Evolutionary conservation across 2,797 vertebrate species (phyloP).

Genomic region (Centropyge bicolor): DNA sequence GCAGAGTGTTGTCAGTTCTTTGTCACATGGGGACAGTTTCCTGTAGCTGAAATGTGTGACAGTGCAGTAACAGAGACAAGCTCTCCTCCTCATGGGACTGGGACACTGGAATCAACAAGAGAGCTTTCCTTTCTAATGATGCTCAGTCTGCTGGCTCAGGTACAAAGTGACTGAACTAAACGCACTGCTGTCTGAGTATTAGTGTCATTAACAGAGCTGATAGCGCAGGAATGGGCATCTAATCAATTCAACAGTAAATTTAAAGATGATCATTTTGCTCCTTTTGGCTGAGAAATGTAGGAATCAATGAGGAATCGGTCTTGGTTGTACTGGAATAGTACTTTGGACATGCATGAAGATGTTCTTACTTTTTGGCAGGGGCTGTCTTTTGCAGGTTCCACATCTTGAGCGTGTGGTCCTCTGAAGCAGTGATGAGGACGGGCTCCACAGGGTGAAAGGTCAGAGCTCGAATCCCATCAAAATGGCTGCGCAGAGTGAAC

Average conservation of each 20-base stretch:
- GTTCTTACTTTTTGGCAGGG: conserved; percentile 95
- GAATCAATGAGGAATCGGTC: background rate
- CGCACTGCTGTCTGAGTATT: conserved; percentile 1
- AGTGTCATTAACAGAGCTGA: background rate
- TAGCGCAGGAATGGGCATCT: background rate
- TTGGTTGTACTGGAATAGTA: background rate
- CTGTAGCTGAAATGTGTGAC: conserved; percentile 32
- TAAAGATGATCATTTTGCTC: background rate
- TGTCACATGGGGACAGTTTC: conserved; percentile 44
- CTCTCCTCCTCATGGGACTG: background rate
- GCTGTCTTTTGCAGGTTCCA: conserved; percentile 99
- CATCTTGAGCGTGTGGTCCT: conserved; percentile 99
- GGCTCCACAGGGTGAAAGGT: conserved; percentile 96
- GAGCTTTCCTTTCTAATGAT: conserved; percentile 13
- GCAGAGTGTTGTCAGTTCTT: conserved; percentile 23
- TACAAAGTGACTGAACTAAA: background rate
- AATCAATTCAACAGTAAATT: background rate
- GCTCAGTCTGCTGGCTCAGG: conserved; percentile 16
- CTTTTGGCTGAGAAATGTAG: background rate
- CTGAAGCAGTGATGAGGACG: conserved; percentile 96
- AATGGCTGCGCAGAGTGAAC: conserved; percentile 98
- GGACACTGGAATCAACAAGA: conserved; percentile 11
- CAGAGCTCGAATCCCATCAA: conserved; percentile 95
- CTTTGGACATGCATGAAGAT: background rate
- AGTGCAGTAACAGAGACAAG: conserved; percentile 9